Evolutionary conservation across 1,140 invertebrate genomes (phyloP).

Genomic region (Pachyrhynchus sulphureomaculatus): DNA sequence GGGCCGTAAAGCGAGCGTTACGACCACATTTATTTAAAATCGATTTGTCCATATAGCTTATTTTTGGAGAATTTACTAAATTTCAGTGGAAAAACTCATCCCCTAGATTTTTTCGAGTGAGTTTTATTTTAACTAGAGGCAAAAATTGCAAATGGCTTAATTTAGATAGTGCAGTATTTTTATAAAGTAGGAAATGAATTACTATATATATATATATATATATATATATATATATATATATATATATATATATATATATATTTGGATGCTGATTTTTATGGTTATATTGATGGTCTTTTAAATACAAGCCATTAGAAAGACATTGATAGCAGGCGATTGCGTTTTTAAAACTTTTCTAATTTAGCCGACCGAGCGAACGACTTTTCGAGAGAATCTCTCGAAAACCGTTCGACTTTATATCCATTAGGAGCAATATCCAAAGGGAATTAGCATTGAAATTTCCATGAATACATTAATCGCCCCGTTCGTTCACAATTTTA

Average conservation of each 20-base stretch:
- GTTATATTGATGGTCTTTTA: too few species aligned
- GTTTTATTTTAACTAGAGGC: too few species aligned
- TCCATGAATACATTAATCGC: slow-evolving; percentile 32
- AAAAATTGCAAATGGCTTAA: too few species aligned
- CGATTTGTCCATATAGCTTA: not conserved
- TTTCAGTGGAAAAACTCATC: not conserved
- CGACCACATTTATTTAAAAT: slow-evolving; percentile 1
- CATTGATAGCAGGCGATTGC: slow-evolving; percentile 10
- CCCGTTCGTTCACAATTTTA: slow-evolving; percentile 16
- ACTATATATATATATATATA: too few species aligned
- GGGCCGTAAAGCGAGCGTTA: not conserved
- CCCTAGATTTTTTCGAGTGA: not conserved
- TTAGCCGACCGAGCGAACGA: slow-evolving; percentile 16
- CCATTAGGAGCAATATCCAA: slow-evolving; percentile 22
- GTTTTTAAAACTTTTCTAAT: slow-evolving; percentile 30
- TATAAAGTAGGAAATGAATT: too few species aligned
- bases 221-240: too few species aligned
- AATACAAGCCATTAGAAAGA: not conserved
- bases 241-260: too few species aligned
- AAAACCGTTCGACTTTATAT: slow-evolving; percentile 22
- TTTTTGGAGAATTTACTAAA: not conserved
- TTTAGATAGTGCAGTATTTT: too few species aligned
- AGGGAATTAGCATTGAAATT: slow-evolving; percentile 30
- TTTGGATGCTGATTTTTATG: too few species aligned
- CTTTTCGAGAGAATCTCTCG: slow-evolving; percentile 17